Evolutionary conservation across 2,888 invertebrate genomes (phyloP).

Genomic region (Drosophila tripunctata): DNA sequence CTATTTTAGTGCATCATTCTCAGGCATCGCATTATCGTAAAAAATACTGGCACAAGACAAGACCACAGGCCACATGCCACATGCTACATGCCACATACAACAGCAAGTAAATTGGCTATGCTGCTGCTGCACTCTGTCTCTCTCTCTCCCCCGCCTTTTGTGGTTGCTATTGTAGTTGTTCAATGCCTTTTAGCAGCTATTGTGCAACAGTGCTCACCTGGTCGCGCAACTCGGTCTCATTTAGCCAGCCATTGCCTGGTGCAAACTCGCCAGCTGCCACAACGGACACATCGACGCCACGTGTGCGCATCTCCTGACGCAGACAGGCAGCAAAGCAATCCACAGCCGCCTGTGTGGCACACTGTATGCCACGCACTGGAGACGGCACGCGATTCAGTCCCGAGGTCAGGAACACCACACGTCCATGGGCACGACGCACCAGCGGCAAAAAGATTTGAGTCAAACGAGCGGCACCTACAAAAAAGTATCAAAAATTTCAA

Average conservation of each 20-base stretch:
- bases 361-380: constrained; percentile 92
- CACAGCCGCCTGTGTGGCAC: constrained; percentile 90
- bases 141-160: no score
- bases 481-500: neutral
- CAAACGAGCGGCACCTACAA: constrained; percentile 88
- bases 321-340: constrained; percentile 92
- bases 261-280: constrained; percentile 94
- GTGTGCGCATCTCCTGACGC: constrained; percentile 90
- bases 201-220: constrained; percentile 82
- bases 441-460: constrained; percentile 93
- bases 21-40: constrained; percentile 54
- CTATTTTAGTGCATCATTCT: constrained; percentile 44
- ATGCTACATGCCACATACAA: constrained; percentile 2
- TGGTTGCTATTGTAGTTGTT: neutral
- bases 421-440: constrained; percentile 90
- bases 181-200: neutral
- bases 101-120: no score
- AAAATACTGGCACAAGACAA: constrained; percentile 46
- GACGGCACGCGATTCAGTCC: constrained; percentile 90
- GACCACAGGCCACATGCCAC: neutral
- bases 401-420: constrained; percentile 92
- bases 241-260: constrained; percentile 91
- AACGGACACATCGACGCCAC: constrained; percentile 92
- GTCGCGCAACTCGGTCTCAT: constrained; percentile 88
- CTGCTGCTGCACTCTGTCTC: no score